phyloP scores from a whole-genome alignment of 2,888 invertebrate genomes.

The Eudasyphora cyanicolor region DNA sequence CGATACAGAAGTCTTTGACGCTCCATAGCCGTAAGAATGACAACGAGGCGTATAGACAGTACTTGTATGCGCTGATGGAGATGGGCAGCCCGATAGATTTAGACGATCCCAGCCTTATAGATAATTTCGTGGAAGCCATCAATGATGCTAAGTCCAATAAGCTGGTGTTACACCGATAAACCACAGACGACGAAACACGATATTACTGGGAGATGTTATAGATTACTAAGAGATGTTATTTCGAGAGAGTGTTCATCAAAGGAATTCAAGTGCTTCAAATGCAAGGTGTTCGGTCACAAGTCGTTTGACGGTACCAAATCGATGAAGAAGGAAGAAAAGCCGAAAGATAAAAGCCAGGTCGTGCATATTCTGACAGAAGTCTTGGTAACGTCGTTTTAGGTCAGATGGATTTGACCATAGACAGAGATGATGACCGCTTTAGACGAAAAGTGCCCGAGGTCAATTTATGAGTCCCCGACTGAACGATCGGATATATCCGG shows the following conservation, averaged over 20 bases:
- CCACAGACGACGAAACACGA: neutral
- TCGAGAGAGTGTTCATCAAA: neutral
- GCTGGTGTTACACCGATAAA: constrained; percentile 26
- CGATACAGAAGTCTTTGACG: constrained; percentile 45
- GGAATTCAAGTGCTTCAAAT: constrained; percentile 25
- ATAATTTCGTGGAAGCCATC: constrained; percentile 53
- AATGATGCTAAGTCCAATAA: constrained; percentile 49
- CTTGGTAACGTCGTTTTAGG: neutral
- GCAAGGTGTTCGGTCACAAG: constrained; percentile 12
- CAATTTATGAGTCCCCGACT: neutral
- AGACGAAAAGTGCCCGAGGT: neutral
- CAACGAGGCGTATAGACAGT: constrained; percentile 36
- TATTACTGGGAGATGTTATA: neutral
- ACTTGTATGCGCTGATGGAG: constrained; percentile 48
- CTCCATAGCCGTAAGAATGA: constrained; percentile 34
- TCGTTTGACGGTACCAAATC: neutral
- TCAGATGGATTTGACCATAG: too few species aligned
- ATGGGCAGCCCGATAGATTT: constrained; percentile 40
- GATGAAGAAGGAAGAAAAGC: neutral
- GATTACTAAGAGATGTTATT: constrained; percentile 1
- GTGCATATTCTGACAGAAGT: neutral
- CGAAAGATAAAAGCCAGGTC: neutral
- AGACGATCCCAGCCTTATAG: constrained; percentile 54
- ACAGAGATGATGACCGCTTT: neutral
- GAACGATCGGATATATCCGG: neutral